Base-by-base conservation (phyloP, 2,888 invertebrate genomes). In the Aelia acuminata region DNA sequence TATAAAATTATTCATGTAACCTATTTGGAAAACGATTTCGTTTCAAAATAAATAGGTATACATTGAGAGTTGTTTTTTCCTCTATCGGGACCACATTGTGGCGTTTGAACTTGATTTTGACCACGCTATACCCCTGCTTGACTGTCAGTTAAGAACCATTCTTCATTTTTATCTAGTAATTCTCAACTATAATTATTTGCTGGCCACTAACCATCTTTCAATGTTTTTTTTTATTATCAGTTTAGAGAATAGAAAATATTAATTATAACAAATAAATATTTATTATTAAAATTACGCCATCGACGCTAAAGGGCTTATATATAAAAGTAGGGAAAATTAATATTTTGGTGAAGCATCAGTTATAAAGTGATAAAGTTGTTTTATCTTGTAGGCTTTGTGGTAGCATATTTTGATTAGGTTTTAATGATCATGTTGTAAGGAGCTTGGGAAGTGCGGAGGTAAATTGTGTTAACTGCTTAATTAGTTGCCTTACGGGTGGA, bases 371-470 rank as follows among this genome's bases (percentile, higher is more conserved):
- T 31, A 31, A 63, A 1, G 31, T 63, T 31, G 63, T 31, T 31
- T 63, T 1, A 35, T 4, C 31, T 18, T 2, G 18, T 63, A 31
- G 18, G 63, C 63, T 63, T 63, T 63, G 63, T 31, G 63, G 63
- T 31, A 63, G 63, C 63, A 13, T 63, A 31, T 63, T 63, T 63
- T 63, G 18, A 63, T 63, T 31, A 63, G 57, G 57, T 57, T 57
- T 57, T 63, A 31, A 63, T 63, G 63, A 31, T 63, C 31, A 63
- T 63, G 63, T 63, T 63, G 5, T 63, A 63, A 63, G 63, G 57
- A 57, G 57, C 26, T 57, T 57, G 57, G 31, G 0, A 63, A 63
- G 63, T 63, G 63, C 15, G 31, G 31, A 31, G 63, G 4, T 15
- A 63, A 63, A 63, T 63, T 31, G 4, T 63, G 63, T 63, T 63